Conservation (phyloP, 2,113 vertebrate genomes). For the Colistium nudipinnis region DNA sequence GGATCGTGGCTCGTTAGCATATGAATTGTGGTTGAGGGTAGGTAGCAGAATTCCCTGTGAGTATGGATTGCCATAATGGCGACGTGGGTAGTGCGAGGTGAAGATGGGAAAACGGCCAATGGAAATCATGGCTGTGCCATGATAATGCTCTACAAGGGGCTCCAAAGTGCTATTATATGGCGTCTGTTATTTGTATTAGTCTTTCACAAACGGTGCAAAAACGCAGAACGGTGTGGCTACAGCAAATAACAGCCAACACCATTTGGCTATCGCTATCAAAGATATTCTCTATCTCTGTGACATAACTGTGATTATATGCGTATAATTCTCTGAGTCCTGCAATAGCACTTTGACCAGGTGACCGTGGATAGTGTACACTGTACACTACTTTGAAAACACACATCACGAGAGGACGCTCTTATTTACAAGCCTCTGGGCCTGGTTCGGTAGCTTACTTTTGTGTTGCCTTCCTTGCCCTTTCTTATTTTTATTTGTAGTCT, state of each 20-base stretch:
- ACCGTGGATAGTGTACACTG: background rate
- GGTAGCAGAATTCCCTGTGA: background rate
- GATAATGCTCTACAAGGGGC: slow-evolving; percentile 62
- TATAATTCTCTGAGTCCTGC: slow-evolving; percentile 9
- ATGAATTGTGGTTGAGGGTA: slow-evolving; percentile 20
- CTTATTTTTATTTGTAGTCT: background rate
- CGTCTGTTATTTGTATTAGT: slow-evolving; percentile 71
- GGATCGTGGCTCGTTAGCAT: slow-evolving; percentile 39
- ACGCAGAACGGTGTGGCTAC: slow-evolving; percentile 47
- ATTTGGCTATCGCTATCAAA: slow-evolving; percentile 36
- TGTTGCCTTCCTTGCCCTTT: no score
- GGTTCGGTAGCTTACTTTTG: no score
- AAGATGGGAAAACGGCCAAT: slow-evolving; percentile 40
- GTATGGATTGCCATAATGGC: slow-evolving; percentile 27
- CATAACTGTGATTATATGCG: slow-evolving; percentile 38
- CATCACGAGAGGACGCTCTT: background rate
- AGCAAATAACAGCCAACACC: slow-evolving; percentile 60
- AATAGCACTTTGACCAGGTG: background rate
- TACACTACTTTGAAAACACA: no score
- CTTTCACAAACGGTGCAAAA: slow-evolving; percentile 59
- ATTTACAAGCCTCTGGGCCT: no score
- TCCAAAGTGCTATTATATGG: slow-evolving; percentile 77
- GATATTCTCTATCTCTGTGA: slow-evolving; percentile 18
- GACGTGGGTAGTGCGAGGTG: slow-evolving; percentile 27
- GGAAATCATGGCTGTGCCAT: slow-evolving; percentile 70